These are phyloP conservation scores for Sepioteuthis lessoniana DNA, from an alignment of 2,888 invertebrate species.

Conservation along the genomic window DNA sequence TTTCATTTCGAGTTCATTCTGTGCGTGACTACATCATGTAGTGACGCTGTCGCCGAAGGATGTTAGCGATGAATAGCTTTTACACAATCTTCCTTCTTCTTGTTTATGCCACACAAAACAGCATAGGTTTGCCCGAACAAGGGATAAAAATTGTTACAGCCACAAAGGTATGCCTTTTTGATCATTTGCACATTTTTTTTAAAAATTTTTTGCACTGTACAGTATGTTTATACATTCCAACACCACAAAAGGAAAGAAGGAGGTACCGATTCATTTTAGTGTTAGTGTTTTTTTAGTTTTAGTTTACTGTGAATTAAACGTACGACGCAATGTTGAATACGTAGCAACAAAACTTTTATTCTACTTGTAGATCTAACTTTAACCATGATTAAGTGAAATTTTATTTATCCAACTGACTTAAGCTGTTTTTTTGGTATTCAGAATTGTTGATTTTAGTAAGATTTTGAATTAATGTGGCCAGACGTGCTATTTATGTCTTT, in stretches of 20 bases:
- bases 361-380: not conserved
- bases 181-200: not conserved
- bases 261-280: not conserved
- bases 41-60: conserved; percentile 15
- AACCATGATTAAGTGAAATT: not conserved
- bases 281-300: not conserved
- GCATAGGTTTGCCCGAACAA: conserved; percentile 40
- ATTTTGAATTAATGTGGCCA: not conserved
- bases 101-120: conserved; percentile 37
- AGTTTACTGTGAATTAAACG: not conserved
- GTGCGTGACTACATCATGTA: conserved; percentile 38
- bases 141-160: conserved; percentile 40
- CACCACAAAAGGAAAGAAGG: conserved; percentile 1
- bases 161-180: not conserved
- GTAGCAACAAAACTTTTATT: not conserved
- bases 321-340: not conserved
- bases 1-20: not conserved
- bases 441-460: not conserved
- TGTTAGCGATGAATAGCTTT: conserved; percentile 37
- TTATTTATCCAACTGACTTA: not conserved
- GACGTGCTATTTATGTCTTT: not conserved
- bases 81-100: conserved; percentile 41
- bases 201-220: not conserved
- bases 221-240: not conserved
- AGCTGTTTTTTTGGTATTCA: not conserved